These are phyloP conservation scores for Tanypteryx hageni DNA, from an alignment of 2,888 invertebrate genomes.

Conservation along the genomic window DNA sequence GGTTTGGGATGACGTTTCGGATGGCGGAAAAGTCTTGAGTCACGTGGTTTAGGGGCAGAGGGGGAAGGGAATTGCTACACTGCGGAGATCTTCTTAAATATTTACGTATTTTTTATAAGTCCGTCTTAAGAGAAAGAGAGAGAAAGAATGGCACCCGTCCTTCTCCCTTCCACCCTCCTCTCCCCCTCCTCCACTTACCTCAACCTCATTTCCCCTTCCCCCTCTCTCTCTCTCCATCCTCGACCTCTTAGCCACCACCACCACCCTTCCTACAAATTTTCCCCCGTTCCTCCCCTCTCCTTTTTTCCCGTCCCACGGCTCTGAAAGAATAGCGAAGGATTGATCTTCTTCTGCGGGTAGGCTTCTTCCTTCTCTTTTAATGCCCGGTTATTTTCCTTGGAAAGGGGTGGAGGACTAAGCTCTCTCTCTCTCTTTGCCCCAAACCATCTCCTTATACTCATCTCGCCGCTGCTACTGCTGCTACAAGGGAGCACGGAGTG, in stretches of 20 bases:
- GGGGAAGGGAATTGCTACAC: not conserved
- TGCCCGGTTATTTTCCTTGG: constrained; percentile 2
- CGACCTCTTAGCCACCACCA: constrained; percentile 49
- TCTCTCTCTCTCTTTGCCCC: not conserved
- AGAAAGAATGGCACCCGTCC: constrained; percentile 2
- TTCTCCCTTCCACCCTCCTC: not conserved
- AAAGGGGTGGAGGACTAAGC: constrained; percentile 9
- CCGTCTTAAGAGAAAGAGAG: constrained; percentile 19
- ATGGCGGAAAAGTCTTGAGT: not conserved
- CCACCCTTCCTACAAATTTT: not conserved
- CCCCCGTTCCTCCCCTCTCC: not conserved
- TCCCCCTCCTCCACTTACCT: not conserved
- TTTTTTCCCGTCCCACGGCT: not conserved
- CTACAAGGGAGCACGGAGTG: not conserved
- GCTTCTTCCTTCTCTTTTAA: not conserved
- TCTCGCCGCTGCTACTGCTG: not conserved
- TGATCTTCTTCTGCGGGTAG: constrained; percentile 28
- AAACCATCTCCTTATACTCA: not conserved
- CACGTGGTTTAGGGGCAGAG: not conserved
- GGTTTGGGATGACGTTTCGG: not conserved
- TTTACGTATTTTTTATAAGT: constrained; percentile 24
- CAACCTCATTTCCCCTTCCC: constrained; percentile 1
- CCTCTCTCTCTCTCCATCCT: constrained; percentile 38
- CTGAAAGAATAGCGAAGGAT: constrained; percentile 16
- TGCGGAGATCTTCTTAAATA: constrained; percentile 22